These are phyloP conservation scores for Edolisoma coerulescens DNA, from an alignment of 2,113 vertebrate genomes.

Conservation along the genomic window DNA sequence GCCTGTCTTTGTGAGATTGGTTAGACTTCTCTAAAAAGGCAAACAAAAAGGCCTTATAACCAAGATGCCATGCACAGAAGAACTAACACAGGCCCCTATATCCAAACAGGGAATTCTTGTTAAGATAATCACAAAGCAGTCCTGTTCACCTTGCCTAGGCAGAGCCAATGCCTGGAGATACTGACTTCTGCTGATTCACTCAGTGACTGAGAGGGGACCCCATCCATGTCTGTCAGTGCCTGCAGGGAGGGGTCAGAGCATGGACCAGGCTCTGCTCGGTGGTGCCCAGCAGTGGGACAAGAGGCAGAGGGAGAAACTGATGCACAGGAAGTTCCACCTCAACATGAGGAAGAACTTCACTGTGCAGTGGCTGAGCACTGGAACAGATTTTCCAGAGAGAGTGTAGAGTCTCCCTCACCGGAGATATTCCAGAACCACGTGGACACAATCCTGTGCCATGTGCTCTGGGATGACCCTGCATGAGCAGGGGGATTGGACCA, in stretches of 20 bases:
- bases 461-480: not conserved
- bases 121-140: not conserved
- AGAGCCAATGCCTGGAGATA: not conserved
- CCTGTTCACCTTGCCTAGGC: not conserved
- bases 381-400: not conserved
- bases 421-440: not conserved
- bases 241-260: not conserved
- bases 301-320: rapidly evolving
- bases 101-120: not conserved
- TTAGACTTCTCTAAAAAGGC: not conserved
- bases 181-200: not conserved
- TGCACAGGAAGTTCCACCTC: not conserved
- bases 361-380: rapidly evolving
- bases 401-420: not conserved
- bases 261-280: not conserved
- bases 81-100: not conserved
- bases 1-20: not conserved
- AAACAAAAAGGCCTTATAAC: not conserved
- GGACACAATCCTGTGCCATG: rapidly evolving
- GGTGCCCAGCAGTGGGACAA: not conserved
- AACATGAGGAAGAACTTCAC: not conserved
- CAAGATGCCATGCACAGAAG: not conserved
- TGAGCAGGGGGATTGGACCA: rapidly evolving
- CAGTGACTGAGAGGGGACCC: not conserved
- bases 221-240: not conserved